These are phyloP conservation scores for Aphidoletes aphidimyza DNA, from an alignment of 2,888 invertebrate genomes.

Conservation along the genomic window DNA sequence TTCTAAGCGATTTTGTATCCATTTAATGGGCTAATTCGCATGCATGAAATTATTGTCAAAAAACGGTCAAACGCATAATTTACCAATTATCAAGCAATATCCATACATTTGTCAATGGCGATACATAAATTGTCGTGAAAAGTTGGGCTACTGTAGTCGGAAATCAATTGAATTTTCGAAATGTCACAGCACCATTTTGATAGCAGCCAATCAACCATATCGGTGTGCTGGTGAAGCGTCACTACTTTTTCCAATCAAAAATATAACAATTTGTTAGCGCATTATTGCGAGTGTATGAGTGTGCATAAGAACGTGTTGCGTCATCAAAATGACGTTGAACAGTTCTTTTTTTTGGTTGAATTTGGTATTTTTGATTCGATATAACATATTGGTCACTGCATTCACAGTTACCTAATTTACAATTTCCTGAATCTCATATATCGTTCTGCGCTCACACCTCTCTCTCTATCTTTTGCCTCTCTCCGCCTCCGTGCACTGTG, in stretches of 20 bases:
- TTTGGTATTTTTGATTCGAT: background rate
- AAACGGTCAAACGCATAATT: slow-evolving; percentile 29
- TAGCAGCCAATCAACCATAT: background rate
- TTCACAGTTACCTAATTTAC: slow-evolving; percentile 17
- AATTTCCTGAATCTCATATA: slow-evolving; percentile 21
- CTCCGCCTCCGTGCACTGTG: background rate
- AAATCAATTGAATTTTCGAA: slow-evolving; percentile 23
- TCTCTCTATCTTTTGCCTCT: too few species aligned
- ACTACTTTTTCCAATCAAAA: slow-evolving; percentile 30
- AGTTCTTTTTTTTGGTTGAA: background rate
- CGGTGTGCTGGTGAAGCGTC: background rate
- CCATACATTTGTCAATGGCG: slow-evolving; percentile 39
- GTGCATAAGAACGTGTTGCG: background rate
- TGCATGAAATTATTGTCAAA: background rate
- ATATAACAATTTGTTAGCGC: background rate
- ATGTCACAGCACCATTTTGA: background rate
- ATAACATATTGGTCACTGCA: slow-evolving; percentile 40
- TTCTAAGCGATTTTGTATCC: background rate
- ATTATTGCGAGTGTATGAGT: background rate
- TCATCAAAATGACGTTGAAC: background rate
- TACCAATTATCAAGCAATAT: slow-evolving; percentile 43
- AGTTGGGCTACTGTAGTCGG: background rate
- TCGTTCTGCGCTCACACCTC: background rate
- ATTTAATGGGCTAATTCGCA: slow-evolving; percentile 27
- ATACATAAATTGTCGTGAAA: background rate